Percentiles rank a stretch among this genome's conserved stretches.
These are phyloP conservation scores for Phrynocephalus vlangalii DNA, from an alignment of 2,797 vertebrate species.

Conservation along the genomic window DNA sequence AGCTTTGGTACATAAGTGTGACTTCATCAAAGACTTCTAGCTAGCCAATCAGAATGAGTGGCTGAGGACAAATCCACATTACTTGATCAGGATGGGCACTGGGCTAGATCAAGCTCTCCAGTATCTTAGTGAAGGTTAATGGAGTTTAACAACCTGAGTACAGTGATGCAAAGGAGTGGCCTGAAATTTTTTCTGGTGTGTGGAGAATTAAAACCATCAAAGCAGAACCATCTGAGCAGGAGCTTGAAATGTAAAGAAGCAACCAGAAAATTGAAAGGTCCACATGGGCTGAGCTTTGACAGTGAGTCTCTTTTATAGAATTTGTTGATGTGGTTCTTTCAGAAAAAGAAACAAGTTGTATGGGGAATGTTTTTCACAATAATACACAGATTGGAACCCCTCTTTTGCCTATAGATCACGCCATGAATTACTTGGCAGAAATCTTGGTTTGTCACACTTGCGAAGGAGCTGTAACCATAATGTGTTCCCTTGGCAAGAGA, in stretches of 20 bases:
- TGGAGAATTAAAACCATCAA: background rate
- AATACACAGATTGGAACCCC: background rate
- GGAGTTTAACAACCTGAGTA: background rate
- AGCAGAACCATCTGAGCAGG: background rate
- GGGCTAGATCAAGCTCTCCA: background rate
- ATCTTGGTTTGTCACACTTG: background rate
- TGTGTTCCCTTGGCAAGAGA: background rate
- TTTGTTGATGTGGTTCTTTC: background rate
- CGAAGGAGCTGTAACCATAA: background rate
- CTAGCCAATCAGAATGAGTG: slow-evolving; percentile 28
- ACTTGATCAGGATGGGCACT: background rate
- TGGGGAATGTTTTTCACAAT: no score
- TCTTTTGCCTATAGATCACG: background rate
- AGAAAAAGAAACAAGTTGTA: no score
- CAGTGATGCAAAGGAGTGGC: background rate
- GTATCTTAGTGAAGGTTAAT: background rate
- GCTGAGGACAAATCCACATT: slow-evolving; percentile 2
- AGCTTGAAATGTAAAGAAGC: slow-evolving; percentile 12
- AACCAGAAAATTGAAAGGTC: background rate
- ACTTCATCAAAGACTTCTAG: slow-evolving; percentile 31
- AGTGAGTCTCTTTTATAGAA: slow-evolving; percentile 3
- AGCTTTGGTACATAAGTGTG: slow-evolving; percentile 18
- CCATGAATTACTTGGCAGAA: background rate
- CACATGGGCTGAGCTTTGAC: background rate
- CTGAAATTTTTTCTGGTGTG: background rate